Evolutionary conservation across 2,113 vertebrate species (phyloP), one percentile per base, ranked within the genome.

Genomic region (Grus americana): DNA sequence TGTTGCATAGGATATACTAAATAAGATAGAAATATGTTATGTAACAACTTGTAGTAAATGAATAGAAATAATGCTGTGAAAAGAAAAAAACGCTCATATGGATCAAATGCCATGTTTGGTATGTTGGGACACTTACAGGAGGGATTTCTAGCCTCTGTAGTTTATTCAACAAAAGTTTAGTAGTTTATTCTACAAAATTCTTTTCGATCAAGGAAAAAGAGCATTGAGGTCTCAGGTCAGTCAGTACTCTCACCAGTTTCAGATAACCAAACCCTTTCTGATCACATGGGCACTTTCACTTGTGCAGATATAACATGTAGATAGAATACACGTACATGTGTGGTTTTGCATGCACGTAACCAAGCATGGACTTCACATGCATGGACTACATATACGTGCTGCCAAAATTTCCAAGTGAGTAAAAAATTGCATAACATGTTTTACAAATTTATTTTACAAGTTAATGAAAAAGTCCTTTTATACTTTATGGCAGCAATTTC

Each of bases 221-320:
- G 2, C 3, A 14, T 4, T 63, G 50, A 78, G 50, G 13, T 32
- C 38, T 54, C 58, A 63, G n/a, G 26, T 55, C 32, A 58, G 24
- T 38, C 58, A 58, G 6, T 24, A 46, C 7, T 49, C n/a, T 58
- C 52, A 42, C 5, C 11, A 5, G 0, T 29, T 62, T 44, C 14
- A 50, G 26, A 26, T 62, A 63, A 58, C 17, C 22, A 79, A 49
- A 38, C 7, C 3, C 6, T 22, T 86, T 86, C 24, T 27, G 32
- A 71, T 71, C 15, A 19, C 9, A 3, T 8, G 11, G 24, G 13
- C 83, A 23, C 11, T 88, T 73, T 78, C 26, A 32, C 38, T 81
- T 59, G 24, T 49, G 5, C 34, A 49, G 58, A 20, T 63, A 17
- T 27, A 57, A 65, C 3, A 11, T 0, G 0, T 32, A 8, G 4